Evolutionary conservation across 2,888 invertebrate species (phyloP).

Genomic region (Mesorhabditis spiculigera): DNA sequence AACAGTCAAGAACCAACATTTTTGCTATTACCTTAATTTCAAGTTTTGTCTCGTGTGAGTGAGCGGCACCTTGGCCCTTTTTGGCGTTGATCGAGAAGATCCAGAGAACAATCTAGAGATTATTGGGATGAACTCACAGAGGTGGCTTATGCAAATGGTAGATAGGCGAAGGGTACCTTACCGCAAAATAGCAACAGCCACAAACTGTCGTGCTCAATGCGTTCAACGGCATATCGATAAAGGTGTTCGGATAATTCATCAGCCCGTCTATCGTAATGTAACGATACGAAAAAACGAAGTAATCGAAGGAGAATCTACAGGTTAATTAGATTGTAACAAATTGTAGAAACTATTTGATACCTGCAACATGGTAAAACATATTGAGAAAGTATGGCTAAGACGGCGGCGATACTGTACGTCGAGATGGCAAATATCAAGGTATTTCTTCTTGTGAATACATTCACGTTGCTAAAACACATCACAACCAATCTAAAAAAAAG

Average conservation of each 20-base stretch:
- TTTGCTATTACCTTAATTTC: not conserved
- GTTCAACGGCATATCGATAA: not conserved
- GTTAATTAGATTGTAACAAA: not conserved
- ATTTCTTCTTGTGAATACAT: not conserved
- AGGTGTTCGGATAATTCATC: not conserved
- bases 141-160: not conserved
- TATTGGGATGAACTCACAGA: not conserved
- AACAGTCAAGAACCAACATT: not conserved
- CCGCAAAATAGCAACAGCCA: not conserved
- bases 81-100: no score
- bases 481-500: not conserved
- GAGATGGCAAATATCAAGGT: not conserved
- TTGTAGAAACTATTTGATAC: not conserved
- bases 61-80: no score
- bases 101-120: not conserved
- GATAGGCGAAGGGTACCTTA: not conserved
- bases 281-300: not conserved
- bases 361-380: slow-evolving; percentile 1
- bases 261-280: not conserved
- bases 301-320: not conserved
- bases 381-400: slow-evolving; percentile 1
- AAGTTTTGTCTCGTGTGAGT: no score
- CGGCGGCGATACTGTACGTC: not conserved
- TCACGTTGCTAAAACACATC: not conserved
- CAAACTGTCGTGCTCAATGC: not conserved